These are phyloP conservation scores for Syrmaticus mikado DNA, from an alignment of 2,113 vertebrate species.

Conservation along the genomic window DNA sequence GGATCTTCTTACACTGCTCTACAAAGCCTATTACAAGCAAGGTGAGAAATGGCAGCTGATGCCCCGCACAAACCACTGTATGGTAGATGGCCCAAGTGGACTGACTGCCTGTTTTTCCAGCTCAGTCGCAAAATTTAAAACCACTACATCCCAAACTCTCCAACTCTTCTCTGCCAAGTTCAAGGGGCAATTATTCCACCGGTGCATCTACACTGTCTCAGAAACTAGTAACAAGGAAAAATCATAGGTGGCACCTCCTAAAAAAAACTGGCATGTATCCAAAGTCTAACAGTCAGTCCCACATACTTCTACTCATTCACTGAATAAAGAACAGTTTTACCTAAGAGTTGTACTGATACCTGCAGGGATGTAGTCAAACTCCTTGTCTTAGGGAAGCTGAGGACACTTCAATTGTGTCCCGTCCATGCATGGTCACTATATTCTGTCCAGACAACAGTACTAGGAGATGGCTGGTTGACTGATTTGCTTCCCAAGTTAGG, in stretches of 20 bases:
- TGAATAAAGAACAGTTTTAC: not conserved
- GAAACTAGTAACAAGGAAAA: not conserved
- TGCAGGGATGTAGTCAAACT: not conserved
- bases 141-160: not conserved
- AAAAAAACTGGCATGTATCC: not conserved
- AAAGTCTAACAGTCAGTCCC: not conserved
- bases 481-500: not conserved
- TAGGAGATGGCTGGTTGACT: not conserved
- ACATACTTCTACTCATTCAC: not conserved
- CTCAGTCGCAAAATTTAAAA: not conserved
- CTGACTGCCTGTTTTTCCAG: not conserved
- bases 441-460: not conserved
- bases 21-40: not conserved
- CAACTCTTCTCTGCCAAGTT: not conserved
- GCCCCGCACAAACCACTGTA: fast-evolving
- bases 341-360: not conserved
- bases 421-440: not conserved
- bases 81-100: not conserved
- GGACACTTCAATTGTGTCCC: not conserved
- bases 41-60: not conserved
- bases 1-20: not conserved
- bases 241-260: not conserved
- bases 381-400: not conserved
- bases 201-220: not conserved
- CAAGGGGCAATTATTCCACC: not conserved